These are phyloP conservation scores for Melolontha melolontha DNA, from an alignment of 2,888 invertebrate genomes.

Conservation along the genomic window DNA sequence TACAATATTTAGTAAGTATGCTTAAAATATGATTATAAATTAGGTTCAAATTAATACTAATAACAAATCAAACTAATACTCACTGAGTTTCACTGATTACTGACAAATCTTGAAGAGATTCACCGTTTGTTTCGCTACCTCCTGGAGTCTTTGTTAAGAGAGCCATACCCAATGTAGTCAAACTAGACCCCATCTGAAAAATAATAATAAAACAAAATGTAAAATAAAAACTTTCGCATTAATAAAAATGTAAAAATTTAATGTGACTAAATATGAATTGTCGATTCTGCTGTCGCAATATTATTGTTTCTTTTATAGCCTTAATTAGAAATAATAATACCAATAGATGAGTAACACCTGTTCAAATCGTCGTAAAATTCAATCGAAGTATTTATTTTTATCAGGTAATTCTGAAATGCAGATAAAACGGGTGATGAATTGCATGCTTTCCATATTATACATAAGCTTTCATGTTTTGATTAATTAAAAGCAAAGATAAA, in stretches of 20 bases:
- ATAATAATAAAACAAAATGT: slow-evolving; percentile 2
- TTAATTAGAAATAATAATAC: not conserved
- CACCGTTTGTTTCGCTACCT: slow-evolving; percentile 63
- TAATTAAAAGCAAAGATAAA: too few relatives aligned
- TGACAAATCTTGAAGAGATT: slow-evolving; percentile 60
- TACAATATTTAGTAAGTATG: not conserved
- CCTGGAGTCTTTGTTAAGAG: slow-evolving; percentile 63
- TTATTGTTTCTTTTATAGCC: not conserved
- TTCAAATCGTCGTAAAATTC: slow-evolving; percentile 2
- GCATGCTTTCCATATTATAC: too few relatives aligned
- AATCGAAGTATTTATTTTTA: too few relatives aligned
- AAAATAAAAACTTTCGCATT: too few relatives aligned
- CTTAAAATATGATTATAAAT: slow-evolving; percentile 31
- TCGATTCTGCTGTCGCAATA: not conserved
- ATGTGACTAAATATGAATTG: not conserved
- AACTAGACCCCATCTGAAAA: slow-evolving; percentile 61
- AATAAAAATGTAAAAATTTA: not conserved
- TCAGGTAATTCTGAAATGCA: too few relatives aligned
- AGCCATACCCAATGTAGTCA: slow-evolving; percentile 61
- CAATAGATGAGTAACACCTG: slow-evolving; percentile 16
- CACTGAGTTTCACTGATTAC: slow-evolving; percentile 46
- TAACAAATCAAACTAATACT: slow-evolving; percentile 41
- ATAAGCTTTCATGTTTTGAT: too few relatives aligned
- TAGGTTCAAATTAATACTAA: slow-evolving; percentile 21
- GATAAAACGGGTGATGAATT: too few relatives aligned